A percentile compares a stretch with the other conserved stretches of the same genome.
phyloP scores from a whole-genome alignment of 2,113 vertebrate species.

The Carassius auratus region DNA sequence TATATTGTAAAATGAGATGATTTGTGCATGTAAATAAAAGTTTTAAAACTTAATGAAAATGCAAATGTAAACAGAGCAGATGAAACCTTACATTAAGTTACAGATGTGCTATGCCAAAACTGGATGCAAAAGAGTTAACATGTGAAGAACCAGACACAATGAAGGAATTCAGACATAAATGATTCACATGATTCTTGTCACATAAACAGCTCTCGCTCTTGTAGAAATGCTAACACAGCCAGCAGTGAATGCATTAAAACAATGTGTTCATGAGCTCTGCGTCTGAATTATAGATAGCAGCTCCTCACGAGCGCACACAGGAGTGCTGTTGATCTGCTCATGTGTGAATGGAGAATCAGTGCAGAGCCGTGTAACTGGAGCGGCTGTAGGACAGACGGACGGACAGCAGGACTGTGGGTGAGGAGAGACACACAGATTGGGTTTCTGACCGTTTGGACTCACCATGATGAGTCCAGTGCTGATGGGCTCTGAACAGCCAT shows the following conservation, averaged over 20 bases:
- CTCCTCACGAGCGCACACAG: constrained; percentile 42
- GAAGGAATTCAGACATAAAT: neutral
- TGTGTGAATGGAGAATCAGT: constrained; percentile 23
- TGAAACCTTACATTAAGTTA: neutral
- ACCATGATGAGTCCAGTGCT: constrained; percentile 98
- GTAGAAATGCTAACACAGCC: neutral
- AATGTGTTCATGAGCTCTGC: constrained; percentile 32
- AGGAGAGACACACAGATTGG: constrained; percentile 25
- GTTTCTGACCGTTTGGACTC: constrained; percentile 61
- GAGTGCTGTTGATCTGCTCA: constrained; percentile 44
- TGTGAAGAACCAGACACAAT: neutral
- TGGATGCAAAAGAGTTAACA: neutral
- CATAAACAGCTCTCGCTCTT: constrained; percentile 5
- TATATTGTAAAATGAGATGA: too few species aligned
- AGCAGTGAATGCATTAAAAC: constrained; percentile 12
- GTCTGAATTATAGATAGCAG: constrained; percentile 54
- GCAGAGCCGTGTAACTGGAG: constrained; percentile 39
- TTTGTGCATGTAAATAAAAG: too few species aligned
- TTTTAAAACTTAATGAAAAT: too few species aligned
- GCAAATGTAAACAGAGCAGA: neutral
- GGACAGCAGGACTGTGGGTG: neutral
- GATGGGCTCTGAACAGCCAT: constrained; percentile 94
- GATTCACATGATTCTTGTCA: neutral
- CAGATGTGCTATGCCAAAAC: neutral
- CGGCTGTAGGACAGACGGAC: neutral